Evolutionary conservation across 2,113 vertebrate species (phyloP).

Genomic region (Mastomys coucha): DNA sequence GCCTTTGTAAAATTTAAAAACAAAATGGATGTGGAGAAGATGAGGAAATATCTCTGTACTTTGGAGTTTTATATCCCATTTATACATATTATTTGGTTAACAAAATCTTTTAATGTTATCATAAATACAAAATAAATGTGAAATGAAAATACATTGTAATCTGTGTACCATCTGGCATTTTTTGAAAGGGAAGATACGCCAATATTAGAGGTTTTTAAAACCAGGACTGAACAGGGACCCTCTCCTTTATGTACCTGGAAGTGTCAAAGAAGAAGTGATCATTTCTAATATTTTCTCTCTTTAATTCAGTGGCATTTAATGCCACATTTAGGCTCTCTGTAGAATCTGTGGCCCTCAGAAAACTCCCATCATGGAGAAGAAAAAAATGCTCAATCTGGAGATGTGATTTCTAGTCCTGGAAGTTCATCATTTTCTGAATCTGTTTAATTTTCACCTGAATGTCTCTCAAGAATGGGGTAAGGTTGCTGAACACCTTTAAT

Average conservation of each 20-base stretch:
- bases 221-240: not conserved
- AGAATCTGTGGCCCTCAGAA: not conserved
- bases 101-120: not conserved
- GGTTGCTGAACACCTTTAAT: not conserved
- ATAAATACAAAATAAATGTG: not conserved
- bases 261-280: not conserved
- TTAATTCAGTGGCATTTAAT: not conserved
- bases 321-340: not conserved
- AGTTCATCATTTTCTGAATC: not conserved
- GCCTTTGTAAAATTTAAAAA: not conserved
- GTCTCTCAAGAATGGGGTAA: not conserved
- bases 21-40: not conserved
- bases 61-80: not conserved
- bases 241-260: not conserved
- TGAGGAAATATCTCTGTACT: not conserved
- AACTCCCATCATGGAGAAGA: not conserved
- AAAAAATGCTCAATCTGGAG: not conserved
- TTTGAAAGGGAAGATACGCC: not conserved
- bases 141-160: constrained; percentile 20
- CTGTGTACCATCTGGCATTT: not conserved
- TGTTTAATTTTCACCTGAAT: not conserved
- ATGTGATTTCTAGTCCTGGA: not conserved
- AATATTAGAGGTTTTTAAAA: not conserved
- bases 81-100: not conserved
- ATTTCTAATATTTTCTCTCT: not conserved